Evolutionary conservation across 2,113 vertebrate species (phyloP), one percentile per base, ranked within the genome.

Genomic region (Empidonax traillii): DNA sequence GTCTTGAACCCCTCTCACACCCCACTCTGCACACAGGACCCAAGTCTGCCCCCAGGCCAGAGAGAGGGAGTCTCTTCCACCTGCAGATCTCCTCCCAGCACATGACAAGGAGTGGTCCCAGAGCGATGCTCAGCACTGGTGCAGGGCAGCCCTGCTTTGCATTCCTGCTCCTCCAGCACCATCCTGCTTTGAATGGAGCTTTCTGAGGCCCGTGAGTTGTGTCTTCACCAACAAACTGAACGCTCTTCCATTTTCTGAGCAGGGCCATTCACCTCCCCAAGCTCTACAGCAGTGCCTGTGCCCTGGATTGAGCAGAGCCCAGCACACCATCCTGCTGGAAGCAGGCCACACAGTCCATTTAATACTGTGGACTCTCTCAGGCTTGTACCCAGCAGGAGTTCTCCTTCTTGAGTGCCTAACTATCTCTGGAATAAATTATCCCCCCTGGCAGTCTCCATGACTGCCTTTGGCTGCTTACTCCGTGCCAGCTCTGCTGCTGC

Each of bases 381-480:
- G 74, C 85, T 92, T 78, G 82, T 72, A 84, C 51, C 43, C 79
- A 55, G 68, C 76, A 80, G 94, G 56, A 4, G 24, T 33, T 62
- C 88, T 89, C 68, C 14, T 33, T 93, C 62, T 17, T 30, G 46
- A 89, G 66, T 59, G 58, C 74, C 35, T 52, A 74, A 63, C 24
- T 87, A 66, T 53, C 46, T 78, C 89, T 79, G 51, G 74, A 95
- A 95, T 79, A 85, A 96, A 91, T 91, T 58, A 94, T 30, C 77
- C 35, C 53, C 41, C 47, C 44, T 52, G 41, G 94, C 82, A 78
- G 47, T 12, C 76, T 89, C 76, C 5, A 2, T 30, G 67, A 8
- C 49, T 69, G 63, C 77, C 66, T 82, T 41, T 72, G 46, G 37
- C 69, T 72, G 23, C 62, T 69, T 79, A 37, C 25, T 93, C 68